Evolutionary conservation across 2,113 vertebrate species (phyloP).

Genomic region (Ellobius talpinus): DNA sequence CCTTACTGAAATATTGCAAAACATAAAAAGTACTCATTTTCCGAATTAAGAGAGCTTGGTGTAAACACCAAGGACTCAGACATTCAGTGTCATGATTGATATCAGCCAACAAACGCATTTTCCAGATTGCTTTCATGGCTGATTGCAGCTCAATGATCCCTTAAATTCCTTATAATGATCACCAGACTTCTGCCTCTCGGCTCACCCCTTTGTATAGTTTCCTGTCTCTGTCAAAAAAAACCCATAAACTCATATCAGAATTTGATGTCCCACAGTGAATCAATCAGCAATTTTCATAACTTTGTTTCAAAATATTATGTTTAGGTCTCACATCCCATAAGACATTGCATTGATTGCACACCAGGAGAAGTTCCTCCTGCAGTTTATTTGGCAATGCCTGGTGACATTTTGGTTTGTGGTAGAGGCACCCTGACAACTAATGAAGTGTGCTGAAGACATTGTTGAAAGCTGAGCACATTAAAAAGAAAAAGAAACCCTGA

Average conservation of each 20-base stretch:
- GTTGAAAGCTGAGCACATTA: too few species aligned
- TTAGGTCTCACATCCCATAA: not conserved
- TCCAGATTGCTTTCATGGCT: not conserved
- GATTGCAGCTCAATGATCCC: not conserved
- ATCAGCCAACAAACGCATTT: not conserved
- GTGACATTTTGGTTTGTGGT: not conserved
- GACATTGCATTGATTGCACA: not conserved
- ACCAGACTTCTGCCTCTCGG: not conserved
- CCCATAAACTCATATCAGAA: not conserved
- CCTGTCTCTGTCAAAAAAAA: not conserved
- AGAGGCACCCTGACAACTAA: not conserved
- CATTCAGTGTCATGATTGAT: not conserved
- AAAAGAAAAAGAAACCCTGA: accelerated
- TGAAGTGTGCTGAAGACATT: not conserved
- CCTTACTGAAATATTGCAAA: not conserved
- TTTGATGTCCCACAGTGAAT: not conserved
- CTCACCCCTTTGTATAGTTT: not conserved
- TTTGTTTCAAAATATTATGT: not conserved
- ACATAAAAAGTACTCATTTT: not conserved
- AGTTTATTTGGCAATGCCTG: not conserved
- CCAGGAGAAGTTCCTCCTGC: not conserved
- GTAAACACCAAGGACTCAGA: not conserved
- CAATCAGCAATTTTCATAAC: not conserved
- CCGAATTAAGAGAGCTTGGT: constrained; percentile 13
- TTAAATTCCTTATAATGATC: constrained; percentile 12